phyloP scores from a whole-genome alignment of 2,113 vertebrate species.

The Nibea albiflora region DNA sequence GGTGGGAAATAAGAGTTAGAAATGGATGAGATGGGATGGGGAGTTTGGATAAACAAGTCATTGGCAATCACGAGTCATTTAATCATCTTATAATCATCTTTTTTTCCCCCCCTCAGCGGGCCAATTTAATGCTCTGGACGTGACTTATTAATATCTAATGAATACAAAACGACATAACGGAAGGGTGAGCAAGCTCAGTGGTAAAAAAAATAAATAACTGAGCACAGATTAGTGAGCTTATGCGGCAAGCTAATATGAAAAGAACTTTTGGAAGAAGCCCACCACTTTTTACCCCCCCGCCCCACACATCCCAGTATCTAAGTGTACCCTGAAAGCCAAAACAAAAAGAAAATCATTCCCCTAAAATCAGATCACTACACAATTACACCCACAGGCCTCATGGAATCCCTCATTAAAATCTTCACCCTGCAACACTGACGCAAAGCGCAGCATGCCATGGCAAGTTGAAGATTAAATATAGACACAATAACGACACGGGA shows the following conservation, averaged over 20 bases:
- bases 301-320: constrained; percentile 14
- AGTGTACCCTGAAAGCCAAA: constrained; percentile 38
- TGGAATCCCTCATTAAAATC: constrained; percentile 66
- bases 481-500: constrained; percentile 23
- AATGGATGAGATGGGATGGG: not conserved
- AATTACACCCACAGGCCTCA: constrained; percentile 61
- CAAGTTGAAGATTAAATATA: constrained; percentile 54
- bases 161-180: constrained; percentile 18
- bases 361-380: constrained; percentile 64
- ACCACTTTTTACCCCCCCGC: not conserved
- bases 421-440: constrained; percentile 40
- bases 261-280: constrained; percentile 25
- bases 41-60: constrained; percentile 8
- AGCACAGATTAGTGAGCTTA: constrained; percentile 4
- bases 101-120: not conserved
- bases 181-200: not conserved
- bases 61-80: constrained; percentile 14
- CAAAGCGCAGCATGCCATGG: constrained; percentile 14
- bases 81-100: constrained; percentile 4
- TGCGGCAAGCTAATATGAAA: constrained; percentile 19
- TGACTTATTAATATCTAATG: constrained; percentile 27
- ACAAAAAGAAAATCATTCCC: constrained; percentile 43
- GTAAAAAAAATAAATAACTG: constrained; percentile 17
- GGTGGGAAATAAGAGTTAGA: not conserved
- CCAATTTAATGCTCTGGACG: constrained; percentile 22